Percentiles rank a stretch among this genome's conserved stretches.
phyloP scores from a whole-genome alignment of 2,888 invertebrate genomes.

The Oligia strigilis region DNA sequence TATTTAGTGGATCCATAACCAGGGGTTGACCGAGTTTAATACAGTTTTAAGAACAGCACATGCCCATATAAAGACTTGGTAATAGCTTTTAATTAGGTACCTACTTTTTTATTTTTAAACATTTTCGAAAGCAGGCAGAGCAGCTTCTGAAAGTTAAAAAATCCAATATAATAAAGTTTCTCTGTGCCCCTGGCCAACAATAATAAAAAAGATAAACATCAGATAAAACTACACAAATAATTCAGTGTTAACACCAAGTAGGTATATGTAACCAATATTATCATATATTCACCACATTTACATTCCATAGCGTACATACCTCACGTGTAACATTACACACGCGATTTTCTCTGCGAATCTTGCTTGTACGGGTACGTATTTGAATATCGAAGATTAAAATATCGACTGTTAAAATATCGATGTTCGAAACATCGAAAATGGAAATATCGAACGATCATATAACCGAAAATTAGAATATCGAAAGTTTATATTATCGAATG shows the following conservation, averaged over 20 bases:
- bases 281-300: slow-evolving; percentile 47
- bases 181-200: slow-evolving; percentile 18
- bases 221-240: slow-evolving; percentile 28
- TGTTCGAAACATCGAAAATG: no score
- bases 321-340: slow-evolving; percentile 49
- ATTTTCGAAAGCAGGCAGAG: neutral
- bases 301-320: slow-evolving; percentile 41
- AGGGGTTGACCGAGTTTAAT: neutral
- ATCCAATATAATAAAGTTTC: slow-evolving; percentile 8
- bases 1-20: neutral
- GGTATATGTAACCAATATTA: slow-evolving; percentile 48
- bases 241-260: slow-evolving; percentile 24
- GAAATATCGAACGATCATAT: no score
- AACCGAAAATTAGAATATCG: no score
- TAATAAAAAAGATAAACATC: slow-evolving; percentile 50
- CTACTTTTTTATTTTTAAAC: neutral
- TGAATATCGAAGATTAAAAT: no score
- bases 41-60: neutral
- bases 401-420: no score
- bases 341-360: slow-evolving; percentile 75
- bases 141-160: slow-evolving; percentile 5
- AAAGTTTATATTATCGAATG: no score
- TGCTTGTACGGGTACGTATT: no score
- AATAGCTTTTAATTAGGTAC: neutral
- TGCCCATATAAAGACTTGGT: neutral